phyloP scores from a whole-genome alignment of 2,113 vertebrate species.

The Equus przewalskii region DNA sequence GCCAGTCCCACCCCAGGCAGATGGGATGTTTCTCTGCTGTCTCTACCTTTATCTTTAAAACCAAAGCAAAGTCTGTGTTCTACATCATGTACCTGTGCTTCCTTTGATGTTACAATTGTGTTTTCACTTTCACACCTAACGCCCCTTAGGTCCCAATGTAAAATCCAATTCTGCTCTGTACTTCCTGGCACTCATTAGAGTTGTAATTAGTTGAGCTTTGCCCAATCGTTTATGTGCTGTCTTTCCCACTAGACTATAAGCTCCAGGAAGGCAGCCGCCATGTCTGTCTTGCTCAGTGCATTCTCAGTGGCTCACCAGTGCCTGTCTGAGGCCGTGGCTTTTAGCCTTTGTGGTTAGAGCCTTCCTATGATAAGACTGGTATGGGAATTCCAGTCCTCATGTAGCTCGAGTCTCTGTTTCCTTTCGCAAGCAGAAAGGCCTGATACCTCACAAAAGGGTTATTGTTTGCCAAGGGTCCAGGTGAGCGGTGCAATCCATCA shows the following conservation, averaged over 20 bases:
- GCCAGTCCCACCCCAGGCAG: not conserved
- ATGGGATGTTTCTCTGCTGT: not conserved
- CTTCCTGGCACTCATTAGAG: fast-evolving
- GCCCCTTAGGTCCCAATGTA: not conserved
- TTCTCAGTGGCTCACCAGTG: not conserved
- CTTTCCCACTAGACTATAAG: not conserved
- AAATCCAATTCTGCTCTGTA: not conserved
- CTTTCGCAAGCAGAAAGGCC: not conserved
- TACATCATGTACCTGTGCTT: not conserved
- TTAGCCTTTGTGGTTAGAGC: not conserved
- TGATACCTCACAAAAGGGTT: not conserved
- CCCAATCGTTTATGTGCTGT: not conserved
- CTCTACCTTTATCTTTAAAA: not conserved
- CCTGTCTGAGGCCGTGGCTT: not conserved
- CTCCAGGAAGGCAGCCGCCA: not conserved
- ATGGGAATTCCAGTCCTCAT: not conserved
- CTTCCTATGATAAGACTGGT: not conserved
- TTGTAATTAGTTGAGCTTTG: not conserved
- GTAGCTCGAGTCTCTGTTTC: not conserved
- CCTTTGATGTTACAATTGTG: not conserved
- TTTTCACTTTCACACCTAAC: not conserved
- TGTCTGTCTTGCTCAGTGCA: not conserved
- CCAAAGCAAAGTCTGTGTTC: not conserved
- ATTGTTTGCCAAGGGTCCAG: not conserved
- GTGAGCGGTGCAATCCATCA: not conserved